phyloP scores from a whole-genome alignment of 2,797 vertebrate genomes.

The Florisuga fusca region DNA sequence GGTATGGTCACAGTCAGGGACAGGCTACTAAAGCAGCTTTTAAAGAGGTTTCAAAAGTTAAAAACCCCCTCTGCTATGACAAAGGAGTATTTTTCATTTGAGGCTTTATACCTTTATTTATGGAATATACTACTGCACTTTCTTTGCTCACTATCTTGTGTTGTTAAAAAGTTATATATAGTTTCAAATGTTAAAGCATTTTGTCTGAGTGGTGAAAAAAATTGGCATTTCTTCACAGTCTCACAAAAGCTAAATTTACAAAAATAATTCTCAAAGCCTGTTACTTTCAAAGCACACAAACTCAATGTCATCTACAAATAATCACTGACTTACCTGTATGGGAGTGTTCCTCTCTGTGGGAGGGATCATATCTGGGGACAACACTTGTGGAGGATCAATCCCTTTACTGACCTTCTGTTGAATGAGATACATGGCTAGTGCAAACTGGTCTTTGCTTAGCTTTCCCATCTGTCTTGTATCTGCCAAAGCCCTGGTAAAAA shows the following conservation, averaged over 20 bases:
- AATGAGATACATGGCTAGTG: slow-evolving; percentile 95
- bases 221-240: neutral
- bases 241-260: neutral
- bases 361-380: slow-evolving; percentile 94
- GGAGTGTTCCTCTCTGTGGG: slow-evolving; percentile 92
- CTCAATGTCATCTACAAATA: neutral
- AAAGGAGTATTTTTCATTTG: neutral
- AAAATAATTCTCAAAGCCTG: neutral
- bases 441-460: slow-evolving; percentile 94
- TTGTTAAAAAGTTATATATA: neutral
- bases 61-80: neutral
- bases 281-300: neutral
- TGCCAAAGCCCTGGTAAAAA: slow-evolving; percentile 88
- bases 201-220: neutral
- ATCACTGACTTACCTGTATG: slow-evolving; percentile 80
- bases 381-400: slow-evolving; percentile 91
- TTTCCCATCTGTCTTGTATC: slow-evolving; percentile 96
- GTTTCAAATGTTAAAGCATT: neutral
- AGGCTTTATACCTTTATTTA: neutral
- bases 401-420: slow-evolving; percentile 98
- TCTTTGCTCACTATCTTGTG: neutral
- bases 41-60: neutral
- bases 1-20: neutral
- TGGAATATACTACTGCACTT: neutral
- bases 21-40: neutral